Base-by-base conservation (phyloP, 2,113 vertebrate species). In the Leucosticte australis region DNA sequence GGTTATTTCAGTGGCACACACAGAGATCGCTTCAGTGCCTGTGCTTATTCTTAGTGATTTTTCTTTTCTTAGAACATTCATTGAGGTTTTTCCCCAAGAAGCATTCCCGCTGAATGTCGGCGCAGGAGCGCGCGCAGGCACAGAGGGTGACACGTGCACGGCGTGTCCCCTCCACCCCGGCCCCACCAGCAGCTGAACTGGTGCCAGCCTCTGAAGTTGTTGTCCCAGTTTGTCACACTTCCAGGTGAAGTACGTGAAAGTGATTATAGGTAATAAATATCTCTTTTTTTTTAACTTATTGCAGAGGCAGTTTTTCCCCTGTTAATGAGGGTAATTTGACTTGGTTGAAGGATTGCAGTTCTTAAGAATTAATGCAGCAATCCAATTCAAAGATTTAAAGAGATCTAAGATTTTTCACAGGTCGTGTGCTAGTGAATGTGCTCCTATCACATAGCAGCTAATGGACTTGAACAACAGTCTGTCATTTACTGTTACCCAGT, bases 251-350 rank as follows among this genome's bases (percentile, higher is more conserved):
- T 97, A 96, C 92, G 83, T 96, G 97, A 96, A 98, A 98, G 98
- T 99, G 99, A 99, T 99, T 99, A 99, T 99, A 99, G 98, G 98
- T 99, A 99, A 99, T 99, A 99, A 99, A 99, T 99, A 99, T 96
- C 96, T 97, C 97, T 98, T 85, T 91, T 79, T 91, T 90, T 97
- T 94, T 77, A 98, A 98, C 99, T 99, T 99, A 99, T 99, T 99
- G 99, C 99, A 98, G 98, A 99, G 99, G 99, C 99, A 99, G 99
- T 99, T 99, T 99, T 99, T 98, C 98, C 98, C 97, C 98, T 98
- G 98, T 99, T 99, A 99, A 99, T 99, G 99, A 99, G 99, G 98
- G 99, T 99, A 99, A 99, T 99, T 99, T 99, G 99, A 99, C 99
- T 99, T 99, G 99, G 98, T 99, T 99, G 99, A 99, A 99, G 98